A percentile compares a stretch with the other conserved stretches of the same genome.
phyloP scores from a whole-genome alignment of 1,140 invertebrate genomes.

The Physella acuta region DNA sequence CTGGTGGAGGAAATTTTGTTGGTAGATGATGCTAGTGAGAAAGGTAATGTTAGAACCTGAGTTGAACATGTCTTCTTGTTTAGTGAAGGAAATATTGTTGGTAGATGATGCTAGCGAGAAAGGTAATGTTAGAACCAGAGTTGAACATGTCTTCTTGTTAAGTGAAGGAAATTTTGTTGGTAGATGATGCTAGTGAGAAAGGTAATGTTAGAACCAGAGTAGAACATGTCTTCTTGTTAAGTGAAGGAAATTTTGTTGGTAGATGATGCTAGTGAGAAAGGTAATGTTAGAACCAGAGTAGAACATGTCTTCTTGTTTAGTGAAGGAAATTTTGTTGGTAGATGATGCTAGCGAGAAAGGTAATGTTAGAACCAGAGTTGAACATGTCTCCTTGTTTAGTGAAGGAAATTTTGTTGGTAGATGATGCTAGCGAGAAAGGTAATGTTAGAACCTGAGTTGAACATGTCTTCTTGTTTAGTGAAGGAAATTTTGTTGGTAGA shows the following conservation, averaged over 20 bases:
- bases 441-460: too few relatives aligned
- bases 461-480: too few relatives aligned
- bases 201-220: too few relatives aligned
- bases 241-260: not conserved
- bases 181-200: conserved; percentile 93
- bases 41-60: conserved; percentile 68
- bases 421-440: not conserved
- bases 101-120: not conserved
- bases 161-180: conserved; percentile 91
- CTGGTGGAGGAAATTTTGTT: conserved; percentile 92
- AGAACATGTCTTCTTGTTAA: too few relatives aligned
- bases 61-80: too few relatives aligned
- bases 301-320: too few relatives aligned
- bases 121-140: too few relatives aligned
- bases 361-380: too few relatives aligned
- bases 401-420: not conserved
- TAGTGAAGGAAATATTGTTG: not conserved
- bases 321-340: conserved; percentile 92
- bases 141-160: too few relatives aligned
- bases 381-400: too few relatives aligned
- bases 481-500: conserved; percentile 94
- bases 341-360: conserved; percentile 94
- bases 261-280: not conserved
- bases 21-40: conserved; percentile 93
- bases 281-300: too few relatives aligned